Base-by-base conservation (phyloP, 2,113 vertebrate species). In the Chaenogobius annularis region DNA sequence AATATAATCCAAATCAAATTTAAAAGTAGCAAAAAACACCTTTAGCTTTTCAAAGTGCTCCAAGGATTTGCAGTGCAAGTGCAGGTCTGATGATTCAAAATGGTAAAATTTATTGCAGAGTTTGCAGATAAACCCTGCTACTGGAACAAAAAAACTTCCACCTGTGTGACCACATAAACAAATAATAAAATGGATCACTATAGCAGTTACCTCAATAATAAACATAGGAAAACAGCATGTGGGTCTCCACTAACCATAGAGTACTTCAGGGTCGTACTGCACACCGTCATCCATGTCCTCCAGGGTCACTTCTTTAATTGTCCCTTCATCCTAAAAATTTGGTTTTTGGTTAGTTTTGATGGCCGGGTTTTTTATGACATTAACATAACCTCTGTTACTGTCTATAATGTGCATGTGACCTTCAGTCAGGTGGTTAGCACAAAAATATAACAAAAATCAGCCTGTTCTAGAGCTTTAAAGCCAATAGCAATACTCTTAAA, bases 11-110 rank as follows among this genome's bases (percentile, higher is more conserved):
- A 35, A 6, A 35, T 40, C 37, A 40, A 40, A 40, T 9, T 40
- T 40, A 7, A 40, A 40, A 5, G 1, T 5, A 5, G 3, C 2
- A 40, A 4, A 74, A 91, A 92, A 88, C 84, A 98, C 97, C 96
- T 98, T 96, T 79, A 98, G 92, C 83, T 95, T 98, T 87, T 98
- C 94, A 86, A 98, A 97, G 95, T 99, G 97, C 90, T 92, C 91
- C 86, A 91, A 82, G 80, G 96, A 96, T 87, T 95, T 97, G 96
- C 96, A 99, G 94, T 99, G 98, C 62, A 92, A 87, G 74, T 95
- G 93, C 66, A 94, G 93, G 14, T 93, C 93, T 59, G 94, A 93
- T 0, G 96, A 95, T 86, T 94, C 95, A 88, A 94, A 95, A 73
- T 95, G 94, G 89, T 95, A 99, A 92, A 98, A 98, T 90, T 96